These are phyloP conservation scores for Atlantisia rogersi DNA, from an alignment of 2,113 vertebrate genomes.

Conservation along the genomic window DNA sequence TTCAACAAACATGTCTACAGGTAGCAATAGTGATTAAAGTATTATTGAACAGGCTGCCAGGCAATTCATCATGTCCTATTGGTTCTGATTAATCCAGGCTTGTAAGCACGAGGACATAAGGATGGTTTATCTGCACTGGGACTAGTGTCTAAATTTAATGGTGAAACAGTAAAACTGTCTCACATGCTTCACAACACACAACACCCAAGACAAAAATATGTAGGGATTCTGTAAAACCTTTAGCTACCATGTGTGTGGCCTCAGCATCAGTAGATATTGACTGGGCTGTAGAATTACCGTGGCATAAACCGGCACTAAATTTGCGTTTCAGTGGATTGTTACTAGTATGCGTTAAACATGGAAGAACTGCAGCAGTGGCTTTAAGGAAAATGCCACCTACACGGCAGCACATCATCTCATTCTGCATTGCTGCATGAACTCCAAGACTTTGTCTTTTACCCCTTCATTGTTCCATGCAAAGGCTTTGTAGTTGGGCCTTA, in stretches of 20 bases:
- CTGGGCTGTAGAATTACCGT: neutral
- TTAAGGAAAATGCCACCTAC: neutral
- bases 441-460: neutral
- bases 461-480: neutral
- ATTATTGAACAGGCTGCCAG: neutral
- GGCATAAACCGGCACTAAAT: neutral
- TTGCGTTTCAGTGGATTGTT: neutral
- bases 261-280: neutral
- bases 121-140: neutral
- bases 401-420: neutral
- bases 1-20: constrained; percentile 32
- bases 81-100: neutral
- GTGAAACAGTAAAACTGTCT: neutral
- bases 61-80: neutral
- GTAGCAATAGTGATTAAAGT: constrained; percentile 43
- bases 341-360: neutral
- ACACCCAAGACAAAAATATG: neutral
- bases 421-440: neutral
- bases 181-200: neutral
- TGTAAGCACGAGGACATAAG: constrained; percentile 25
- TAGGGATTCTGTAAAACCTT: neutral
- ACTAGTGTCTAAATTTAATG: neutral
- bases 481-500: neutral
- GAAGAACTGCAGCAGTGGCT: neutral
- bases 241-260: neutral